Conservation (phyloP, 1,140 invertebrate species). For the Sinella curviseta region DNA sequence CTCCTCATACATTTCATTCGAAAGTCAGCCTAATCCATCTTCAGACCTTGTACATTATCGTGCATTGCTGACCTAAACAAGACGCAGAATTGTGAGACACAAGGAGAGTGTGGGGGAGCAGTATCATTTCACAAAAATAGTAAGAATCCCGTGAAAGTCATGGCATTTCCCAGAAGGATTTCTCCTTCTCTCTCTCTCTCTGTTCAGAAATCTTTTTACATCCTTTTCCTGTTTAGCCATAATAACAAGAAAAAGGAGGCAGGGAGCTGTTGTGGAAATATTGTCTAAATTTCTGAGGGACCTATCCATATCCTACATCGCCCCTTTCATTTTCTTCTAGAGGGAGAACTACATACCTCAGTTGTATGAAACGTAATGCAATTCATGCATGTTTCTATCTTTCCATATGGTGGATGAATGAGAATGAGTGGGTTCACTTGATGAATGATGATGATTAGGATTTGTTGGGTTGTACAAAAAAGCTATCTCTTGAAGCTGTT, state of each 20-base stretch:
- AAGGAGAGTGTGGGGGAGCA: not conserved
- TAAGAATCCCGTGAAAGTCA: not conserved
- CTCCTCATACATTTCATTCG: not conserved
- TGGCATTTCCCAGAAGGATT: not conserved
- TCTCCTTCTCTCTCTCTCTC: not conserved
- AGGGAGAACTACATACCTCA: not conserved
- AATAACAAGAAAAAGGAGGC: not conserved
- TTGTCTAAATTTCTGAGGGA: slow-evolving; percentile 11
- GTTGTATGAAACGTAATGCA: not conserved
- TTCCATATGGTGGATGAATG: not conserved
- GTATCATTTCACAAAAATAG: not conserved
- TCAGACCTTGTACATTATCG: not conserved
- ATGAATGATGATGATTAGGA: slow-evolving; percentile 24
- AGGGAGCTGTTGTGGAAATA: not conserved
- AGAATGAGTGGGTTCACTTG: slow-evolving; percentile 12
- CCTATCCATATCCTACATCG: not conserved
- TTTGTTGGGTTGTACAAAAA: slow-evolving; percentile 11
- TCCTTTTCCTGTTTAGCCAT: not conserved
- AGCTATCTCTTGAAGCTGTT: too few species aligned
- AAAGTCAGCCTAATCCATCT: slow-evolving; percentile 9
- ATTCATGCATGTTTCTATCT: not conserved
- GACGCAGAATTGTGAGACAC: not conserved
- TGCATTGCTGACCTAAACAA: slow-evolving; percentile 1
- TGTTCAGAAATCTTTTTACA: not conserved
- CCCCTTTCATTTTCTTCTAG: slow-evolving; percentile 12